Evolutionary conservation across 2,797 vertebrate genomes (phyloP), one percentile per base, ranked within the genome.

Genomic region (Neomorphus geoffroyi): DNA sequence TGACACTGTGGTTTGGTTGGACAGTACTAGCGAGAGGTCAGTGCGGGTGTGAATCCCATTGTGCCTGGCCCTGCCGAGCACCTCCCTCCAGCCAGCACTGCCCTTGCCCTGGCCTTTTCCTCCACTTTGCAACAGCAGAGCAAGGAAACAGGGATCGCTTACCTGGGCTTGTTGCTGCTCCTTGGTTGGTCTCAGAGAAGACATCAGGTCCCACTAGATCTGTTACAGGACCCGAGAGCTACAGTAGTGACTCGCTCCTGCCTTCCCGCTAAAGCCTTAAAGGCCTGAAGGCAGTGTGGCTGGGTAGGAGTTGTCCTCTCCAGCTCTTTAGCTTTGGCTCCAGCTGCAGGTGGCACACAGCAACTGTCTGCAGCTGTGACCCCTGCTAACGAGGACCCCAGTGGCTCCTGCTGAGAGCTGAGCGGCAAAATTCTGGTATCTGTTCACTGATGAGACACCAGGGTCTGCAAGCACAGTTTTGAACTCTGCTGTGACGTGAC

Each of bases 11-110:
- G 13, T 26, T 27, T 66, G 17, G 79, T 73, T 45, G 28, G 11
- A 4, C 13, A 3, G 27, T 19, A 9, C 12, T 16, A 26, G n/a
- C 17, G 21, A 17, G 61, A 43, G 21, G 65, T 48, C 12, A 5
- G 0, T 33, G 11, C 19, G 2, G 1, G 2, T 5, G 9, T 50
- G 28, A 19, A 0, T 48, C 61, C 37, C 1, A 0, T 48, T 27
- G 18, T 41, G 74, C n/a, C 14, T 14, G 43, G 46, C 9, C 2
- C 75, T 46, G 48, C 46, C 60, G 37, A 15, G 12, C 30, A 6
- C 27, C 30, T 37, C 11, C 39, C 27, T 65, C 60, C 56, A 33
- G 51, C 33, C 57, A 35, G 15, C 11, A 7, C 39, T 23, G 13
- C 9, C 11, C 50, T 66, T 73, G 78, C 33, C 32, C 57, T 32